Conservation (phyloP, 2,797 vertebrate genomes). For the Aselliscus stoliczkanus region DNA sequence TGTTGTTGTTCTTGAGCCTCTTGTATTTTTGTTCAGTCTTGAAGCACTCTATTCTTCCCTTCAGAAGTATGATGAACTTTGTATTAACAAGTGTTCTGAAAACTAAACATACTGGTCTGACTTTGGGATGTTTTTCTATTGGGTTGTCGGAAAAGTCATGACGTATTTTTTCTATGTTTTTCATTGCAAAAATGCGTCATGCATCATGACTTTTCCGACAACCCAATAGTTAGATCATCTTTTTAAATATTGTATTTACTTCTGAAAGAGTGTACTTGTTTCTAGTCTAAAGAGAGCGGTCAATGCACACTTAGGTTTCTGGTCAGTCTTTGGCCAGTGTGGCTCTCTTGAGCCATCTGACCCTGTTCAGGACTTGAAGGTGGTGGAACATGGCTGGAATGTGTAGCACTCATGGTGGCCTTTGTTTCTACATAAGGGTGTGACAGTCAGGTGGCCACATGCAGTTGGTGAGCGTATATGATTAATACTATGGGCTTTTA, state of each 20-base stretch:
- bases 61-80: constrained; percentile 31
- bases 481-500: neutral
- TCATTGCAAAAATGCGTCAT: too few species aligned
- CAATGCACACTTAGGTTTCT: neutral
- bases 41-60: neutral
- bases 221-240: neutral
- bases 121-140: constrained; percentile 35
- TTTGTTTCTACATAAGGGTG: neutral
- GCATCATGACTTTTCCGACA: too few species aligned
- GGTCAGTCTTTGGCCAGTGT: neutral
- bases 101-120: constrained; percentile 17
- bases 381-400: neutral
- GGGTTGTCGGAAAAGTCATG: too few species aligned
- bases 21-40: neutral
- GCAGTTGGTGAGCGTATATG: neutral
- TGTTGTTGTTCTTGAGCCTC: neutral
- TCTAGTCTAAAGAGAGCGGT: neutral
- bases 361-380: neutral
- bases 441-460: neutral
- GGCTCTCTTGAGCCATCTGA: neutral
- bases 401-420: neutral
- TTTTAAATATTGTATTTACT: neutral
- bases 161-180: too few species aligned
- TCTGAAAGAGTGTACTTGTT: neutral
- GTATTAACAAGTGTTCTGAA: neutral